Base-by-base conservation (phyloP, 2,888 invertebrate genomes). In the Lamellibrachia satsuma region DNA sequence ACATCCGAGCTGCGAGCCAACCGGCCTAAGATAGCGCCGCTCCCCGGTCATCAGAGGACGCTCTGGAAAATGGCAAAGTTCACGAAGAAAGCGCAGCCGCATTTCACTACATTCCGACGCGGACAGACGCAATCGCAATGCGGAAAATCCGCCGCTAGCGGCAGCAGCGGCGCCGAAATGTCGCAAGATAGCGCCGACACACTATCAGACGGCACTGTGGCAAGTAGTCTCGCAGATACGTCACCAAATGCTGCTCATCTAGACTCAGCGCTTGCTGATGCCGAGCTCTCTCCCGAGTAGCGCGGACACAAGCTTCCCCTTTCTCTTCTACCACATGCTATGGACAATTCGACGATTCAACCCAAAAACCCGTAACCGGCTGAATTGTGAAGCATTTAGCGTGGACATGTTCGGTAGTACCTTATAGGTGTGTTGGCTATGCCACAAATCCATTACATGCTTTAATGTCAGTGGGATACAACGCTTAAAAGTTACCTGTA, bases 51-150 rank as follows among this genome's bases (percentile, higher is more conserved):
- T 22, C 75, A 75, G 75, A 75, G 75, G n/a, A 75, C n/a, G 75
- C 75, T 75, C 75, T 75, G 75, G 75, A 75, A 75, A 75, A 75
- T 75, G 75, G 15, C 75, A 22, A 75, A 75, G 22, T 75, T 75
- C 75, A 75, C 75, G 15, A 75, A 75, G 75, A 75, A 75, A n/a
- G 75, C 75, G 75, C 75, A 75, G 75, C 75, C 75, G 22, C 75
- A 75, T 75, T 75, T 75, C 75, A 75, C 75, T 15, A 75, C 75
- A 15, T 22, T 75, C 22, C 75, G 75, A 75, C 75, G 15, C 75
- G 75, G 75, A 22, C n/a, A 22, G 75, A 75, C 22, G n/a, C 22
- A 75, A 75, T 22, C 75, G 15, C 75, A 75, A 22, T 75, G 75
- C 22, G 75, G 22, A n/a, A 75, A 75, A 75, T 75, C 75, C 22